Evolutionary conservation across 2,888 invertebrate species (phyloP), one percentile per base, ranked within the genome.

Genomic region (Acronicta alni): DNA sequence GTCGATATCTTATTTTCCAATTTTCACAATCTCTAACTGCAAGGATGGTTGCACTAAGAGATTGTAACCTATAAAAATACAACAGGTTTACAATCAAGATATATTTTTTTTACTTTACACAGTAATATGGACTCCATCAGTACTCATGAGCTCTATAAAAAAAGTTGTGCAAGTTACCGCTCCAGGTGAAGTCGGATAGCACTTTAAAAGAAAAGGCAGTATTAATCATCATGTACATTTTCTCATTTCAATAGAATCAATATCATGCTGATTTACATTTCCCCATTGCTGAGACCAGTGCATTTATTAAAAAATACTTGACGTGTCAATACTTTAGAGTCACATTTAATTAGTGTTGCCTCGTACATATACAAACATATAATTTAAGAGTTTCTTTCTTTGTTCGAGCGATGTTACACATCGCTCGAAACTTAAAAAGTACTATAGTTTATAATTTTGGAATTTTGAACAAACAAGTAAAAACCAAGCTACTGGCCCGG

Each of bases 171-270:
- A 70, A 70, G 64, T 66, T 66, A 66, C 66, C 66, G 72, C 72
- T 66, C 66, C 72, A 66, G 66, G 72, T 66, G 66, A 71, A 71
- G 66, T 71, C 66, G 66, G 67, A 66, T 71, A 66, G 66, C 66
- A 66, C 66, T 71, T 71, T 66, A 66, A 66, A 57, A 63, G 54
- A 56, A 70, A 70, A 66, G 70, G 70, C 57, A 66, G 38, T 39
- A 70, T 66, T 66, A 66, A 66, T 66, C 64, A 32, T 64, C 48
- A 66, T 48, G 57, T 49, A 65, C 41, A 45, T 48, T 63, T 44
- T 17, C 44, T 47, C 48, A 48, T 32, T 46, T 48, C 32, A 41
- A 71, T 42, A 38, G 46, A 49, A 46, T 49, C 17, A 32, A 46
- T 16, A 30, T 30, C 12, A 41, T 35, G 32, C 66, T 56, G 57